Percentiles rank a stretch among this genome's conserved stretches.
Evolutionary conservation across 2,113 vertebrate species (phyloP).

Genomic region (Calyptommatus sinebrachiatus): DNA sequence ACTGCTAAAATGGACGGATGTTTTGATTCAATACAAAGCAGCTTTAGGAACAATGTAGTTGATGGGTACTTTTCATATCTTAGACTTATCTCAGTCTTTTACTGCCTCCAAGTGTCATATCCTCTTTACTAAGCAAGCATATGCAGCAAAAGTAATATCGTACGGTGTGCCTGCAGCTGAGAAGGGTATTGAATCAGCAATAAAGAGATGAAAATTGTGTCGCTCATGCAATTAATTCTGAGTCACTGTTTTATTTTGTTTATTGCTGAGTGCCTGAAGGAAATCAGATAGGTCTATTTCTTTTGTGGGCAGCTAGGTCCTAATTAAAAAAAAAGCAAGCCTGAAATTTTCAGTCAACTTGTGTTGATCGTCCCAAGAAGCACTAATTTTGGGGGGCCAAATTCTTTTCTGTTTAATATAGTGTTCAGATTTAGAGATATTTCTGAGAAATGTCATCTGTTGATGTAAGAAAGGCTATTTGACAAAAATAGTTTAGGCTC

Average conservation of each 20-base stretch:
- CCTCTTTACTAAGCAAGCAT: constrained; percentile 10
- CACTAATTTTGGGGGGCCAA: not conserved
- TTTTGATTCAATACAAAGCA: too few relatives aligned
- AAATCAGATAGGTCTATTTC: not conserved
- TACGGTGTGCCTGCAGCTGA: constrained; percentile 41
- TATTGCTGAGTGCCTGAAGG: constrained; percentile 4
- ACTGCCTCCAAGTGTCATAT: not conserved
- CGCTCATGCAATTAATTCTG: not conserved
- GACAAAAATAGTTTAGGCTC: not conserved
- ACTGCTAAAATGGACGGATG: too few relatives aligned
- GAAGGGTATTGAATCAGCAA: constrained; percentile 34
- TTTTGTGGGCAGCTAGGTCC: not conserved
- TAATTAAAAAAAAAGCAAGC: not conserved
- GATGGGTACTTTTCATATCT: not conserved
- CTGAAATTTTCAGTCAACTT: not conserved
- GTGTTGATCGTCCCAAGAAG: not conserved
- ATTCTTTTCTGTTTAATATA: not conserved
- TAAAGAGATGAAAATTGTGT: not conserved
- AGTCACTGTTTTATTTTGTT: constrained; percentile 19
- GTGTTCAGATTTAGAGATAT: not conserved
- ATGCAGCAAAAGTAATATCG: not conserved
- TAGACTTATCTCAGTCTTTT: not conserved
- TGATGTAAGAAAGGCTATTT: not conserved
- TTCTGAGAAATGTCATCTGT: not conserved
- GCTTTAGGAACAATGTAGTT: not conserved